Evolutionary conservation across 2,113 vertebrate species (phyloP).

Genomic region (Lonchura striata): DNA sequence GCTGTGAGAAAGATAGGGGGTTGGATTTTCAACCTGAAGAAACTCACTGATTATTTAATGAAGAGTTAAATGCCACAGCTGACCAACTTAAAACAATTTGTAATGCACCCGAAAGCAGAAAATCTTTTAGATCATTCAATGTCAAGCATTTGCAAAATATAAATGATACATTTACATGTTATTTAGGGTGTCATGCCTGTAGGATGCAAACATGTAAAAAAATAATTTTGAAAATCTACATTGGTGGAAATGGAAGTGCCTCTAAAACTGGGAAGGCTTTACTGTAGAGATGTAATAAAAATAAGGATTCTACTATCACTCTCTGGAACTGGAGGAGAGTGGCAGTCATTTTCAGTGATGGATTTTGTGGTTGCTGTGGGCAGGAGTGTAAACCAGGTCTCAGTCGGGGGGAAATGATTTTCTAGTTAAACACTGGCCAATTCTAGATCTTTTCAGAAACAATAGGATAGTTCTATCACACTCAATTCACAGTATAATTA

Average conservation of each 20-base stretch:
- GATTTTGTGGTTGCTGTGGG: background rate
- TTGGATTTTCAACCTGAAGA: background rate
- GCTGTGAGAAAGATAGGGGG: background rate
- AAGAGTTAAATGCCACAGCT: background rate
- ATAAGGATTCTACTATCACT: background rate
- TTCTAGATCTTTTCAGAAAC: conserved; percentile 36
- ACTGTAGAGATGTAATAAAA: background rate
- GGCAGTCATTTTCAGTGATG: background rate
- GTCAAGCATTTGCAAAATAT: background rate
- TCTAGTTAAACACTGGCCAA: background rate
- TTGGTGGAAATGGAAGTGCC: background rate
- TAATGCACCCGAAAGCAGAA: background rate
- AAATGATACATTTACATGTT: background rate
- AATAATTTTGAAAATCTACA: background rate
- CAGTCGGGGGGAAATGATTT: background rate
- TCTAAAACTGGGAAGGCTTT: background rate
- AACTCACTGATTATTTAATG: background rate
- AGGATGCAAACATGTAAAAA: background rate
- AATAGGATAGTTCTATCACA: background rate
- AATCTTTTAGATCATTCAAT: background rate
- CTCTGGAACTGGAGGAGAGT: background rate
- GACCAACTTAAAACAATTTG: background rate
- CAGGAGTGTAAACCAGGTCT: background rate
- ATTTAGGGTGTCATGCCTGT: background rate
- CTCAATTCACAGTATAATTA: background rate